Percentiles rank a stretch among this genome's conserved stretches.
Evolutionary conservation across 2,888 invertebrate species (phyloP).

Genomic region (Stegophylla sp.): DNA sequence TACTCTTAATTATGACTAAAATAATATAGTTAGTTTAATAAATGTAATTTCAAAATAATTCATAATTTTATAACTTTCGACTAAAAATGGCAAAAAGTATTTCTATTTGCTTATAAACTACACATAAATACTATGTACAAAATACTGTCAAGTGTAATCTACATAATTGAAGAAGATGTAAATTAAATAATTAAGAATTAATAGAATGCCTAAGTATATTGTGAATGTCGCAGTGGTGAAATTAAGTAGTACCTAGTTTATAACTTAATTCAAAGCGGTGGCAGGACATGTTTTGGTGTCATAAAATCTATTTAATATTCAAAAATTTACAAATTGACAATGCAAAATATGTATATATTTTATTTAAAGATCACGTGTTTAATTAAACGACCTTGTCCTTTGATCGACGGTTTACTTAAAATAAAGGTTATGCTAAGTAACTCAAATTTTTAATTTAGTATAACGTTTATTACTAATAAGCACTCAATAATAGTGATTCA

Average conservation of each 20-base stretch:
- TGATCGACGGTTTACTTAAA: background rate
- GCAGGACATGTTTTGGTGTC: background rate
- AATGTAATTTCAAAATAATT: no score
- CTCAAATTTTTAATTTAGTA: background rate
- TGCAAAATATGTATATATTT: background rate
- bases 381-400: background rate
- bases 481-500: constrained; percentile 25
- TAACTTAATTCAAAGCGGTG: background rate
- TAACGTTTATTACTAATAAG: background rate
- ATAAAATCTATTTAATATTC: background rate
- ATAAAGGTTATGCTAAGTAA: background rate
- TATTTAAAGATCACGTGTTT: background rate
- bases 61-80: no score
- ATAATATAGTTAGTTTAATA: no score
- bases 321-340: background rate
- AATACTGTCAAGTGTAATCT: no score
- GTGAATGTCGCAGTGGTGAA: background rate
- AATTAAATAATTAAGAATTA: no score
- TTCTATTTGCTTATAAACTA: no score
- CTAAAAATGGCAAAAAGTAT: no score
- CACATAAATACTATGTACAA: no score
- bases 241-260: background rate
- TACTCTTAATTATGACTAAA: no score
- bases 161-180: no score
- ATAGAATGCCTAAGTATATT: background rate